Percentiles rank a stretch among this genome's conserved stretches.
These are phyloP conservation scores for Minunthozetes semirufus DNA, from an alignment of 2,888 invertebrate genomes.

Conservation along the genomic window DNA sequence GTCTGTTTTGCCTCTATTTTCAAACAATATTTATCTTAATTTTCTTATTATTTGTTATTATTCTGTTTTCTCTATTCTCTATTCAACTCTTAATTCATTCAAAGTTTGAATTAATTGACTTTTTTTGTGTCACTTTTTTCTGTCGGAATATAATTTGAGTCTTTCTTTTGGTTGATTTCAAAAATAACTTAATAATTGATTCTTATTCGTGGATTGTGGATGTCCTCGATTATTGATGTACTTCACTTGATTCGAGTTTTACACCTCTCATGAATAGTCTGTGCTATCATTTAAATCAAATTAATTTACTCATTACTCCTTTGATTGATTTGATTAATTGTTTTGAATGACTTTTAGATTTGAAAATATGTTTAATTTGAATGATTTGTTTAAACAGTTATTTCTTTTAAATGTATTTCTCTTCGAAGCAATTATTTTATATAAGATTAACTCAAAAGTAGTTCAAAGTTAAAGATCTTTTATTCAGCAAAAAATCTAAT, in stretches of 20 bases:
- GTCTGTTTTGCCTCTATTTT: too few species aligned
- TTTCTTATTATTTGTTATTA: too few species aligned
- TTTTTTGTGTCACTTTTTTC: too few species aligned
- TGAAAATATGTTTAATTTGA: background rate
- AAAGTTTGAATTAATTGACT: too few species aligned
- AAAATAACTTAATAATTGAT: too few species aligned
- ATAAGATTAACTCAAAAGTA: background rate
- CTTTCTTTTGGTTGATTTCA: too few species aligned
- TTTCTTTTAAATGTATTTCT: background rate
- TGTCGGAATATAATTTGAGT: too few species aligned
- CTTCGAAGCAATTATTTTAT: background rate
- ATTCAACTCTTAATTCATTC: too few species aligned
- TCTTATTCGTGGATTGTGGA: too few species aligned
- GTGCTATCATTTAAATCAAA: background rate
- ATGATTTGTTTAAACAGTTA: background rate
- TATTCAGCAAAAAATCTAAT: background rate
- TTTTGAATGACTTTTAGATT: background rate
- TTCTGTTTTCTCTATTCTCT: too few species aligned
- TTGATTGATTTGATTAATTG: background rate
- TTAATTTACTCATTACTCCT: background rate
- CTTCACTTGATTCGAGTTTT: background rate
- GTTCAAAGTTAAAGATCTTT: slow-evolving; percentile 11
- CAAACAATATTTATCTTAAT: too few species aligned
- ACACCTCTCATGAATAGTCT: background rate
- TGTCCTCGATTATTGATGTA: background rate